phyloP scores from a whole-genome alignment of 2,888 invertebrate genomes.

The Spialia ferax region DNA sequence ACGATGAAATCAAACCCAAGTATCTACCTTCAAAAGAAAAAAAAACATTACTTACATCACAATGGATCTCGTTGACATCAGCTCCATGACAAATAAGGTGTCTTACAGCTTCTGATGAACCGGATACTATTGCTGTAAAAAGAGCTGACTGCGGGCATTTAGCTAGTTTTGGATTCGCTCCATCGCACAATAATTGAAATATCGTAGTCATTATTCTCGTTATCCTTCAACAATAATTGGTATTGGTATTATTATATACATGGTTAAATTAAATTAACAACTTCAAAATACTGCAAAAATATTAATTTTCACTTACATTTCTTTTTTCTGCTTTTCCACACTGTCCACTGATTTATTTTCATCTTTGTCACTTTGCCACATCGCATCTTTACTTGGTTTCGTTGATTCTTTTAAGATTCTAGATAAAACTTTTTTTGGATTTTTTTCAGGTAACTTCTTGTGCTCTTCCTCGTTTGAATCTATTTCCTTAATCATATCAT shows the following conservation, averaged over 20 bases:
- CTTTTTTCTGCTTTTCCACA: constrained; percentile 53
- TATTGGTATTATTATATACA: too few relatives aligned
- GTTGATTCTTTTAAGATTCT: constrained; percentile 56
- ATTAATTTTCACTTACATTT: constrained; percentile 58
- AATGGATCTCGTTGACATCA: constrained; percentile 66
- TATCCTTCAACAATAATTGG: constrained; percentile 54
- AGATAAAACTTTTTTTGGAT: constrained; percentile 53
- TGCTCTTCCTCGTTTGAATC: constrained; percentile 57
- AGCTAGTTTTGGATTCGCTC: constrained; percentile 66
- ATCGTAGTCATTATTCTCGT: constrained; percentile 62
- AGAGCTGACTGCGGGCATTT: constrained; percentile 70
- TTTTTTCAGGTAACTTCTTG: constrained; percentile 58
- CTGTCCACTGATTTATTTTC: constrained; percentile 51
- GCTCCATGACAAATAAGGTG: constrained; percentile 63
- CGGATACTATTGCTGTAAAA: constrained; percentile 60
- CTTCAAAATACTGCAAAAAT: not conserved
- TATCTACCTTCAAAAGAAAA: not conserved
- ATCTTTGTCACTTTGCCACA: constrained; percentile 57
- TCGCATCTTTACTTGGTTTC: constrained; percentile 60
- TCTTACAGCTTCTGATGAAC: constrained; percentile 58
- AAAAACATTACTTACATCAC: constrained; percentile 52
- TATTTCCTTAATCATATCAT: constrained; percentile 61
- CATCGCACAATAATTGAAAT: constrained; percentile 61
- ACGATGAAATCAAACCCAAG: not conserved
- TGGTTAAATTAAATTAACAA: too few relatives aligned